Conservation (phyloP, 2,113 vertebrate genomes). For the Scophthalmus maximus region DNA sequence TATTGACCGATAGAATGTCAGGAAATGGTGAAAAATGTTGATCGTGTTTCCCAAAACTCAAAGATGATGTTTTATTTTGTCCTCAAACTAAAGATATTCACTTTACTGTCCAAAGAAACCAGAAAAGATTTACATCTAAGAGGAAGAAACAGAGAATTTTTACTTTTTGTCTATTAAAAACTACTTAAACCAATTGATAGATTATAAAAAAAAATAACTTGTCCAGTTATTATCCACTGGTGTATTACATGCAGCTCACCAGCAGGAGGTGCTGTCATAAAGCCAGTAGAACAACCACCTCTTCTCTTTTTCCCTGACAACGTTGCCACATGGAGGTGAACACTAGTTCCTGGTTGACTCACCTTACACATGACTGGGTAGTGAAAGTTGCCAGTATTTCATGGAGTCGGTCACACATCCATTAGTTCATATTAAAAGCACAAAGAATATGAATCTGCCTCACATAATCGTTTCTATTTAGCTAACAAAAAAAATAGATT, state of each 20-base stretch:
- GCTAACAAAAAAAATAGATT: background rate
- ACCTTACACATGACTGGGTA: background rate
- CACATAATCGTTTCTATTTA: background rate
- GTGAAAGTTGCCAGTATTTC: background rate
- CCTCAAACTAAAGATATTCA: too few relatives aligned
- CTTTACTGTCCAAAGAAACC: too few relatives aligned
- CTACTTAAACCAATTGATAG: too few relatives aligned
- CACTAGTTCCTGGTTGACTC: background rate
- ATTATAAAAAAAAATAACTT: too few relatives aligned
- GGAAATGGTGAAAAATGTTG: too few relatives aligned
- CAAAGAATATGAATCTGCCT: background rate
- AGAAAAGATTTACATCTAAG: too few relatives aligned
- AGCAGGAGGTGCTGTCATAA: conserved; percentile 53
- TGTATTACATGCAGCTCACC: conserved; percentile 16
- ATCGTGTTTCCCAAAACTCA: too few relatives aligned
- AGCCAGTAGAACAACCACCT: conserved; percentile 4
- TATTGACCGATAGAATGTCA: too few relatives aligned
- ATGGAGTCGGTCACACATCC: background rate
- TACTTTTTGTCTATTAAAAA: too few relatives aligned
- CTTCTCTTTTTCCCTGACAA: background rate
- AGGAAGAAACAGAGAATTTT: too few relatives aligned
- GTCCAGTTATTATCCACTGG: too few relatives aligned
- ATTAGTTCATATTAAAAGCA: background rate
- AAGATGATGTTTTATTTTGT: too few relatives aligned
- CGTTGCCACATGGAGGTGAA: background rate